Conservation (phyloP, 2,797 vertebrate species). For the Syncerus caffer region DNA sequence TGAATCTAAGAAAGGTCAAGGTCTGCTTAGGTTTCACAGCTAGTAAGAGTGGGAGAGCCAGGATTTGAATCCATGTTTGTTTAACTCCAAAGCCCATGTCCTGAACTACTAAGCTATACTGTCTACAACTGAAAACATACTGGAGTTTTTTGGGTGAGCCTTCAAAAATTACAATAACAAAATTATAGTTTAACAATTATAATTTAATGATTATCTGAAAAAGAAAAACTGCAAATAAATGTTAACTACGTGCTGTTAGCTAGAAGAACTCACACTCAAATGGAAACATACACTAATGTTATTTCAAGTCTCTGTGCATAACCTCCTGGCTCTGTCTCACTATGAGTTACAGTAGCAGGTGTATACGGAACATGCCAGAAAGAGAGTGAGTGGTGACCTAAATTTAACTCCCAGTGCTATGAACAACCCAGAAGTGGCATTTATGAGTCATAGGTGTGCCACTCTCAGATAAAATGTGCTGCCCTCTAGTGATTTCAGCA, state of each 20-base stretch:
- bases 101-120: not conserved
- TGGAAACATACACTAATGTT: not conserved
- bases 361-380: slow-evolving; percentile 44
- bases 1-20: not conserved
- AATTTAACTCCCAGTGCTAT: slow-evolving; percentile 53
- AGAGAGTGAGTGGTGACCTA: slow-evolving; percentile 40
- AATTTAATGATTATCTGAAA: not conserved
- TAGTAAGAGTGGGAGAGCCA: not conserved
- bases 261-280: not conserved
- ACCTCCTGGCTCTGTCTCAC: not conserved
- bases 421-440: not conserved
- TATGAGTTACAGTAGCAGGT: slow-evolving; percentile 71
- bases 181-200: not conserved
- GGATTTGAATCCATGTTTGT: not conserved
- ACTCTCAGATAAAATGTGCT: slow-evolving; percentile 55
- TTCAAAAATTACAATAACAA: slow-evolving; percentile 33
- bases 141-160: not conserved
- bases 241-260: not conserved
- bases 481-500: slow-evolving; percentile 80
- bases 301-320: slow-evolving; percentile 48
- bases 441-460: not conserved
- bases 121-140: not conserved
- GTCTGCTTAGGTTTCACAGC: not conserved
- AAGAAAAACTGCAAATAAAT: slow-evolving; percentile 48
- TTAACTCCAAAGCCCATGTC: not conserved